phyloP scores from a whole-genome alignment of 1,140 invertebrate species.

The Pogonognathellus flavescens region DNA sequence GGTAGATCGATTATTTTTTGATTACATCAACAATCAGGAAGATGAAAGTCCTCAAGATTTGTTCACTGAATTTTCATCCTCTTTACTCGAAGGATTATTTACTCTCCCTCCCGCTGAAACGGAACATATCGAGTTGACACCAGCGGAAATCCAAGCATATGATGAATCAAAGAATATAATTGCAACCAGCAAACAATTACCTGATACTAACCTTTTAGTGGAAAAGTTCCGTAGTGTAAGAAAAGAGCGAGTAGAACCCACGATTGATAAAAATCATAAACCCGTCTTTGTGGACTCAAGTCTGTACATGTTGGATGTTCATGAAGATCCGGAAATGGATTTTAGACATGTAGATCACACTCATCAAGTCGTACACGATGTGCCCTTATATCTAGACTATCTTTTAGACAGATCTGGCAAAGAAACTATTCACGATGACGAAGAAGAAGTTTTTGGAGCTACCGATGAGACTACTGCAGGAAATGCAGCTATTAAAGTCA shows the following conservation, averaged over 20 bases:
- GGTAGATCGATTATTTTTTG: not conserved
- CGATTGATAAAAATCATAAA: not conserved
- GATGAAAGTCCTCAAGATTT: not conserved
- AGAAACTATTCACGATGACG: constrained; percentile 11
- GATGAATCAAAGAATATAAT: not conserved
- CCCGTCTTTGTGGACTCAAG: not conserved
- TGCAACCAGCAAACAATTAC: not conserved
- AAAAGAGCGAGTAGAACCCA: not conserved
- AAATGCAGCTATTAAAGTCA: not conserved
- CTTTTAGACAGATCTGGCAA: not conserved
- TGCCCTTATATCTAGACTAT: not conserved
- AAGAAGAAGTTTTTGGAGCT: not conserved
- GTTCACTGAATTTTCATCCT: constrained; percentile 4
- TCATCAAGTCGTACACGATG: not conserved
- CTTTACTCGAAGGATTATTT: not conserved
- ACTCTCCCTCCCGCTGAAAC: not conserved
- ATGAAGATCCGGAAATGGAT: constrained; percentile 20
- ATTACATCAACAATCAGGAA: not conserved
- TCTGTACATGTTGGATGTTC: constrained; percentile 38
- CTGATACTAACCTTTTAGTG: not conserved
- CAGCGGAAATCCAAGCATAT: not conserved
- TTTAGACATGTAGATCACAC: not conserved
- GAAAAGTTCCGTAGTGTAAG: not conserved
- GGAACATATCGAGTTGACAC: not conserved
- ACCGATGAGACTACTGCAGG: constrained; percentile 15